Conservation (phyloP, 2,797 vertebrate species). For the Lagodon rhomboides region DNA sequence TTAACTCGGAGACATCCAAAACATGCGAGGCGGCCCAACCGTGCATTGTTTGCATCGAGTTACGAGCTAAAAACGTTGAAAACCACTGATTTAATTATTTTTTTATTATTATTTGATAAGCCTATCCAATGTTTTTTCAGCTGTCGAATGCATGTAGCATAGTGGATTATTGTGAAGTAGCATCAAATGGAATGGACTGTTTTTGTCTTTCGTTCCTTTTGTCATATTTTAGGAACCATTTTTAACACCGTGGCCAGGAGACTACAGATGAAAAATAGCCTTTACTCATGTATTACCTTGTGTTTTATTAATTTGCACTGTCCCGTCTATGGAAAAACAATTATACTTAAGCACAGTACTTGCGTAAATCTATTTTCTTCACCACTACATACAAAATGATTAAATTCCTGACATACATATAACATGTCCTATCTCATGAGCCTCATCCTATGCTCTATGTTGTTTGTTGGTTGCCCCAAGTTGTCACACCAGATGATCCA, state of each 20-base stretch:
- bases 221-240: too few relatives aligned
- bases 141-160: neutral
- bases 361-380: neutral
- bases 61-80: too few relatives aligned
- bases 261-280: too few relatives aligned
- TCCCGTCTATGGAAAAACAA: too few relatives aligned
- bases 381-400: neutral
- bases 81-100: neutral
- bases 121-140: neutral
- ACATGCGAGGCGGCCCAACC: neutral
- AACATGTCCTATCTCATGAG: too few relatives aligned
- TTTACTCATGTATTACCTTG: too few relatives aligned
- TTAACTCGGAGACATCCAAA: neutral
- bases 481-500: conserved; percentile 48
- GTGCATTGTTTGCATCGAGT: neutral
- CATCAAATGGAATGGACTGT: too few relatives aligned
- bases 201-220: too few relatives aligned
- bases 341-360: neutral
- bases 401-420: too few relatives aligned
- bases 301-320: too few relatives aligned
- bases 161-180: neutral
- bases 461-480: conserved; percentile 25
- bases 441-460: too few relatives aligned
- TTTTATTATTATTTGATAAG: neutral
- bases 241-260: too few relatives aligned